Conservation (phyloP, 92 coral and sea anemone species). For the Porites divaricata region DNA sequence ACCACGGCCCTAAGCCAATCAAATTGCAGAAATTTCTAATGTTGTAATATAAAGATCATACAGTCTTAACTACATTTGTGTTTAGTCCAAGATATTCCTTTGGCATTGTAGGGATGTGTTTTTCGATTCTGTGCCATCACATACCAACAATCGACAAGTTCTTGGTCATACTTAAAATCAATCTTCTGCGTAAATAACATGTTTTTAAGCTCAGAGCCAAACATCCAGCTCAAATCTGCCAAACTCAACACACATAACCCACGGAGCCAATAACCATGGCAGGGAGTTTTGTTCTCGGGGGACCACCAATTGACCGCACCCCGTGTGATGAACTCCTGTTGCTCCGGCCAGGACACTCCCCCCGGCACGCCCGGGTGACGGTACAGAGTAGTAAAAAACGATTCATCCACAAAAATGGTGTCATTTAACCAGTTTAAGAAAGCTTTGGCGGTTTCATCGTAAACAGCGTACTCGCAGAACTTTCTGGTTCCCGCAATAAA, state of each 20-base stretch:
- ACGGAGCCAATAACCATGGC: slow-evolving; percentile 50
- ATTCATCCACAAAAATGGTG: slow-evolving; percentile 1
- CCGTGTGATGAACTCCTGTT: slow-evolving; percentile 25
- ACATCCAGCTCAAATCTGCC: slow-evolving; percentile 48
- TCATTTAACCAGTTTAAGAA: slow-evolving; percentile 24
- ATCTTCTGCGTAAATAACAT: slow-evolving; percentile 45
- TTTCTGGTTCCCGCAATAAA: slow-evolving; percentile 23
- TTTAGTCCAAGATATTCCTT: slow-evolving; percentile 8
- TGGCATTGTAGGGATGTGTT: slow-evolving; percentile 4
- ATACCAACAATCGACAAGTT: slow-evolving; percentile 25
- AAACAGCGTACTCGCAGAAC: slow-evolving; percentile 18
- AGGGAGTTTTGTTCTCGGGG: background rate
- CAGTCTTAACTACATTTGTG: background rate
- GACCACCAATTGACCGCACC: slow-evolving; percentile 14
- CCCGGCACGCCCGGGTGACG: slow-evolving; percentile 42
- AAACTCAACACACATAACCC: slow-evolving; percentile 41
- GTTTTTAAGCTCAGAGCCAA: background rate
- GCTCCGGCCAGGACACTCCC: background rate
- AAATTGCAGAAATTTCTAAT: too few species aligned
- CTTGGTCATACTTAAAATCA: slow-evolving; percentile 33
- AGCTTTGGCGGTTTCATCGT: slow-evolving; percentile 7
- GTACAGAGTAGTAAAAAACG: slow-evolving; percentile 17
- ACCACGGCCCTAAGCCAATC: too few species aligned
- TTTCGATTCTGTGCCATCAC: slow-evolving; percentile 11
- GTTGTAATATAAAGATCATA: background rate